Conservation (phyloP, 2,797 vertebrate genomes). For the Paedocypris micromegethes region DNA sequence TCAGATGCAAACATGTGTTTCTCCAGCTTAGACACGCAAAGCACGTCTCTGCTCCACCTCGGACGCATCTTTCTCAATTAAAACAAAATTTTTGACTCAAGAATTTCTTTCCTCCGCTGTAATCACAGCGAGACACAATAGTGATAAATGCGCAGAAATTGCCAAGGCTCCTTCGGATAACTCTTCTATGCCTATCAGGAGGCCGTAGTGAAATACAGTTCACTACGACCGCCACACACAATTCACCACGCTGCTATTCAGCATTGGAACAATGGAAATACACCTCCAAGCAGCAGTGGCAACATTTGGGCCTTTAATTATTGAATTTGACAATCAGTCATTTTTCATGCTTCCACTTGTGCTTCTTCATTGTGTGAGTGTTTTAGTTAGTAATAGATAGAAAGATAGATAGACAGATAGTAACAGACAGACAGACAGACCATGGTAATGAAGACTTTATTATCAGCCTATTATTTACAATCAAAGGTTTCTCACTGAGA, state of each 20-base stretch:
- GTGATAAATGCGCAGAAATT: conserved; percentile 30
- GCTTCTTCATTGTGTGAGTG: too few species aligned
- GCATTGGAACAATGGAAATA: conserved; percentile 20
- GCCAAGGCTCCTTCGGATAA: conserved; percentile 11
- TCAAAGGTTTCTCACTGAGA: too few species aligned
- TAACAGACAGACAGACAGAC: too few species aligned
- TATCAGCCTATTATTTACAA: too few species aligned
- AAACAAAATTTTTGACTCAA: conserved; percentile 51
- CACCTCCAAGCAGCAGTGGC: too few species aligned
- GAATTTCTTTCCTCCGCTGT: conserved; percentile 55
- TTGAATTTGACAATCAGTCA: too few species aligned
- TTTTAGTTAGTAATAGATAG: too few species aligned
- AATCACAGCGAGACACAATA: conserved; percentile 45
- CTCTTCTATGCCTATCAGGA: conserved; percentile 24
- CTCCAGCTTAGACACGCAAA: conserved; percentile 27
- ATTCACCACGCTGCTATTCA: conserved; percentile 39
- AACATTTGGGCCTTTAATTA: too few species aligned
- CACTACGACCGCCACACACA: conserved; percentile 37
- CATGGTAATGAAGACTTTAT: too few species aligned
- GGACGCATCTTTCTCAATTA: conserved; percentile 40
- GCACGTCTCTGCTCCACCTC: conserved; percentile 36
- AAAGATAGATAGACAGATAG: too few species aligned
- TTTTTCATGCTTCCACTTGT: too few species aligned
- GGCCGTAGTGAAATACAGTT: conserved; percentile 32
- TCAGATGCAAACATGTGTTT: conserved; percentile 3